These are phyloP conservation scores for Tonatia bakeri DNA, from an alignment of 2,113 vertebrate species.

Conservation along the genomic window DNA sequence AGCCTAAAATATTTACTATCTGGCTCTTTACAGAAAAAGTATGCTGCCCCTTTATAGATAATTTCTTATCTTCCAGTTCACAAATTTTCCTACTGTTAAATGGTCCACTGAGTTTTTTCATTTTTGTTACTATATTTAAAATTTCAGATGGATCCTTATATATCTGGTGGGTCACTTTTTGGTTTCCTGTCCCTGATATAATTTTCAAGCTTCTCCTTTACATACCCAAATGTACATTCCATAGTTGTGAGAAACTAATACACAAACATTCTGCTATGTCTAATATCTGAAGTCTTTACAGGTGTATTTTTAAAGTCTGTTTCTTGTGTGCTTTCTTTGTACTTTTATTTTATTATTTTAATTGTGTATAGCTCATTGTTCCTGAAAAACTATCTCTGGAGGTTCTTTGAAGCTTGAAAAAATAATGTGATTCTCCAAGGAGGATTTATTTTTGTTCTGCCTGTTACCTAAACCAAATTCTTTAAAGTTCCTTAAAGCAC, in stretches of 20 bases:
- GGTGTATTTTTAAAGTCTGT: neutral
- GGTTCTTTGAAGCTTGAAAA: neutral
- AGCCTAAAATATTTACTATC: neutral
- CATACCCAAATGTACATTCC: neutral
- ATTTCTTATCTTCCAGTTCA: neutral
- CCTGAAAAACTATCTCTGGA: neutral
- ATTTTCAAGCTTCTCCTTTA: neutral
- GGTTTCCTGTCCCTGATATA: neutral
- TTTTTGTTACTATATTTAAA: conserved; percentile 4
- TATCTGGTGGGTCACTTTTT: neutral
- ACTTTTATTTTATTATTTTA: neutral
- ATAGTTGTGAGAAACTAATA: neutral
- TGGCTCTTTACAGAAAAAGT: neutral
- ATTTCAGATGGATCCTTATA: neutral
- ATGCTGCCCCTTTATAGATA: neutral
- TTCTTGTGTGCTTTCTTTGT: neutral
- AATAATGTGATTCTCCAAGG: neutral
- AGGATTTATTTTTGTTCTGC: neutral
- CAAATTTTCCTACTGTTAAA: neutral
- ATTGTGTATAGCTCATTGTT: neutral
- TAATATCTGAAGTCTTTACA: neutral
- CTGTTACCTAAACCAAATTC: neutral
- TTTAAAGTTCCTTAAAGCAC: neutral
- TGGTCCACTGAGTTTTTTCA: neutral
- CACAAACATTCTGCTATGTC: neutral